Base-by-base conservation (phyloP, 2,113 vertebrate genomes). In the Ramphastos sulfuratus region DNA sequence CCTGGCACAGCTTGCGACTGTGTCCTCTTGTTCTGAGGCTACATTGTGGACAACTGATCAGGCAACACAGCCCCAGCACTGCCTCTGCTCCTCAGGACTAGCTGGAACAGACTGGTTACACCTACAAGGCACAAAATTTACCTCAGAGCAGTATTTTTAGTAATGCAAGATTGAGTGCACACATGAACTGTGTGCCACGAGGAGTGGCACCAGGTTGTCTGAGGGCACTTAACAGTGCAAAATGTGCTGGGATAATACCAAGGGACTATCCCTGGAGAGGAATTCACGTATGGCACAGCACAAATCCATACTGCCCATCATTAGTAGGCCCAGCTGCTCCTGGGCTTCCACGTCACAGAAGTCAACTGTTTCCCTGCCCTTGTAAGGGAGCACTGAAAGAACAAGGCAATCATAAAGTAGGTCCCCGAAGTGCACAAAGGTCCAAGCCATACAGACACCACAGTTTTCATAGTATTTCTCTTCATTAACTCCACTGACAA, bases 131-230 rank as follows among this genome's bases (percentile, higher is more conserved):
- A 46, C 31, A 21, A 7, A 39, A 35, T 25, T 46, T 59, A 55
- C 23, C 35, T 50, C 59, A 42, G 15, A 33, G 44, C 58, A 48
- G 15, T 3, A 28, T 31, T 86, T 60, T 28, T 5, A 70, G 64
- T 10, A 61, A 46, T 0, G 0, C 12, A 33, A 61, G 27, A 73
- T 1, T 10, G 44, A 80, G 61, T 2, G 54, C 39, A 46, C 3
- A 0, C 3, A 4, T 1, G 35, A 14, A 42, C 58, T n/a, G 16
- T 0, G 0, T 37, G 50, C 50, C 67, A 31, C 0, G 1, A 85
- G 48, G n/a, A 79, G 64, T 2, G 23, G 35, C 33, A 77, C n/a
- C 33, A 16, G 1, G 0, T 4, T 35, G 13, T 64, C 71, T 52
- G n/a, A 61, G 55, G 30, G 46, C 31, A 48, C 54, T 25, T 50